phyloP scores from a whole-genome alignment of 2,888 invertebrate species.

The Netelia melanura region DNA sequence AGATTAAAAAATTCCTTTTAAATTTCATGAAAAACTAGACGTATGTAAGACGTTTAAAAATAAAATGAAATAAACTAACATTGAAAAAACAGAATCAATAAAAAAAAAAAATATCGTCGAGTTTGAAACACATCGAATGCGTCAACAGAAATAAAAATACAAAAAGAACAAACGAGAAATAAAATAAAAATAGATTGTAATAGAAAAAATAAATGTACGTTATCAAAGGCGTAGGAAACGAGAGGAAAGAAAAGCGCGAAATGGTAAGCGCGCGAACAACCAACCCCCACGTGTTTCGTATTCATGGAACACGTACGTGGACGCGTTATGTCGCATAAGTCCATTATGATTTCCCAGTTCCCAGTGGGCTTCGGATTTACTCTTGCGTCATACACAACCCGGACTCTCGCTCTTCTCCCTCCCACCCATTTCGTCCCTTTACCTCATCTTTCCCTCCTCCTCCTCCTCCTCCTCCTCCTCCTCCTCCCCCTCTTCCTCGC shows the following conservation, averaged over 20 bases:
- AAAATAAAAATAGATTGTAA: too few relatives aligned
- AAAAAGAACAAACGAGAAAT: too few relatives aligned
- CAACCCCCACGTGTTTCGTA: too few relatives aligned
- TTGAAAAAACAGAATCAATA: too few relatives aligned
- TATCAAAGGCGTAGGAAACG: not conserved
- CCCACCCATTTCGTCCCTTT: conserved; percentile 34
- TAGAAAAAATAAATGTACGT: not conserved
- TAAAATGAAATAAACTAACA: too few relatives aligned
- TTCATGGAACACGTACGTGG: not conserved
- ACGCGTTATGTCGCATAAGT: conserved; percentile 68
- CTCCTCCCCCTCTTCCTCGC: not conserved
- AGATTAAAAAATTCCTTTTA: too few relatives aligned
- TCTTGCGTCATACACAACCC: conserved; percentile 71
- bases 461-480: conserved; percentile 4
- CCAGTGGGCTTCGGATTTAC: conserved; percentile 76
- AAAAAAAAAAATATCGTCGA: too few relatives aligned
- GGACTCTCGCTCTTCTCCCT: not conserved
- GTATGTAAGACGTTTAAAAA: too few relatives aligned
- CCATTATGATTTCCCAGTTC: conserved; percentile 72
- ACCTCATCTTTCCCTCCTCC: not conserved
- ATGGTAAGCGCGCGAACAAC: too few relatives aligned
- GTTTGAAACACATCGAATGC: too few relatives aligned
- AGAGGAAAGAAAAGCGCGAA: not conserved
- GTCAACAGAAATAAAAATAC: too few relatives aligned
- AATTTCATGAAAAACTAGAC: too few relatives aligned